Percentiles rank a stretch among this genome's conserved stretches.
phyloP scores from a whole-genome alignment of 1,140 invertebrate species.

The Glossosoma conforme region DNA sequence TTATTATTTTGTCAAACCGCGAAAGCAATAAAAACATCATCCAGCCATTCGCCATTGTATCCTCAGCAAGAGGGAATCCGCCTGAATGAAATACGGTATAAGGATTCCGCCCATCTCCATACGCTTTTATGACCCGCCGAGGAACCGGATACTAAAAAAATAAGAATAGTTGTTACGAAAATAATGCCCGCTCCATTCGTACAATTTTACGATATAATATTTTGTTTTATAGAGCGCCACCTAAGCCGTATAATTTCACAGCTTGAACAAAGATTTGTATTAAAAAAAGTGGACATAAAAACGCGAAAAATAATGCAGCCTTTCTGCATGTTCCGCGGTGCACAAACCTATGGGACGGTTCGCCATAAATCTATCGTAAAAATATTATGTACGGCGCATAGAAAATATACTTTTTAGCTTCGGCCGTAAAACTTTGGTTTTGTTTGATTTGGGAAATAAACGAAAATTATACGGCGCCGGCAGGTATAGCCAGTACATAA shows the following conservation, averaged over 20 bases:
- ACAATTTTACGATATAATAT: conserved; percentile 27
- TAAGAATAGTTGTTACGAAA: conserved; percentile 27
- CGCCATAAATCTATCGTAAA: conserved; percentile 27
- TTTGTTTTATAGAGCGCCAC: conserved; percentile 28
- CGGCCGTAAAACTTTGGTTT: conserved; percentile 17
- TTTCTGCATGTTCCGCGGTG: no score
- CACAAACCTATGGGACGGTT: conserved; percentile 17
- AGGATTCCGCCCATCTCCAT: conserved; percentile 25
- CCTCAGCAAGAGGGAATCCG: conserved; percentile 12
- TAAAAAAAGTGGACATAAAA: conserved; percentile 26
- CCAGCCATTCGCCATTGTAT: background rate
- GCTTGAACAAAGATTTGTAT: conserved; percentile 28
- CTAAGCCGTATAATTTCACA: conserved; percentile 24
- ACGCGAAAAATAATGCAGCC: conserved; percentile 1
- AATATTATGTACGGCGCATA: conserved; percentile 25
- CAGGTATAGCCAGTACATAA: no score
- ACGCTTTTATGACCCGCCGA: conserved; percentile 25
- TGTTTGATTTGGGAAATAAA: conserved; percentile 18
- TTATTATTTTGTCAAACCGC: conserved; percentile 30
- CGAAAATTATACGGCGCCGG: no score
- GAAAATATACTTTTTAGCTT: conserved; percentile 21
- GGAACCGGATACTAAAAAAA: conserved; percentile 30
- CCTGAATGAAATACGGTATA: conserved; percentile 26
- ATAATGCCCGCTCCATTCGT: conserved; percentile 26
- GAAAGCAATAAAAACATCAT: conserved; percentile 22